phyloP scores from a whole-genome alignment of 2,888 invertebrate species.

The Dermolepida albohirtum region DNA sequence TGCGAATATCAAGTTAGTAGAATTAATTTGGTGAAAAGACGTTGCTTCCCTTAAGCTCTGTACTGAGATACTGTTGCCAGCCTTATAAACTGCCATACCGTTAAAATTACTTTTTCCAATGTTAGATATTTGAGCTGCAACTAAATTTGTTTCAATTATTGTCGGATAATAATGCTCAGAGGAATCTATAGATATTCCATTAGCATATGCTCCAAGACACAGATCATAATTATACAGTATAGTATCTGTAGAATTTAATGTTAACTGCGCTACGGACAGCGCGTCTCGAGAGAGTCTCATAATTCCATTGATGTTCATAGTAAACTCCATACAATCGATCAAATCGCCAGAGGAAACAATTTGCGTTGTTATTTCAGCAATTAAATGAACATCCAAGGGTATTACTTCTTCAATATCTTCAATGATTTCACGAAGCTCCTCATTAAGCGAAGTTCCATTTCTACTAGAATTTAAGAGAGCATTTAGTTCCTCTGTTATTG shows the following conservation, averaged over 20 bases:
- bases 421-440: constrained; percentile 2
- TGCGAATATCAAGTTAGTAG: constrained; percentile 23
- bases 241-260: constrained; percentile 39
- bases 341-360: constrained; percentile 20
- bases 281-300: constrained; percentile 24
- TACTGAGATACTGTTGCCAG: neutral
- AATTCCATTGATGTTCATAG: constrained; percentile 22
- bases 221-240: constrained; percentile 34
- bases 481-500: constrained; percentile 7
- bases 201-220: constrained; percentile 5
- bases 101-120: constrained; percentile 16
- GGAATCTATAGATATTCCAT: neutral
- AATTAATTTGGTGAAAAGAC: constrained; percentile 12
- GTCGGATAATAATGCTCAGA: neutral
- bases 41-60: neutral
- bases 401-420: constrained; percentile 14
- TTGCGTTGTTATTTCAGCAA: constrained; percentile 25
- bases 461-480: constrained; percentile 13
- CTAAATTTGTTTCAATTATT: constrained; percentile 12
- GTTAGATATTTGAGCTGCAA: constrained; percentile 29
- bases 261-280: constrained; percentile 19
- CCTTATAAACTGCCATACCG: constrained; percentile 35
- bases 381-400: constrained; percentile 35
- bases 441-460: constrained; percentile 11
- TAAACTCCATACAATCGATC: neutral